phyloP scores from a whole-genome alignment of 1,140 invertebrate species.

The Octopus sinensis region DNA sequence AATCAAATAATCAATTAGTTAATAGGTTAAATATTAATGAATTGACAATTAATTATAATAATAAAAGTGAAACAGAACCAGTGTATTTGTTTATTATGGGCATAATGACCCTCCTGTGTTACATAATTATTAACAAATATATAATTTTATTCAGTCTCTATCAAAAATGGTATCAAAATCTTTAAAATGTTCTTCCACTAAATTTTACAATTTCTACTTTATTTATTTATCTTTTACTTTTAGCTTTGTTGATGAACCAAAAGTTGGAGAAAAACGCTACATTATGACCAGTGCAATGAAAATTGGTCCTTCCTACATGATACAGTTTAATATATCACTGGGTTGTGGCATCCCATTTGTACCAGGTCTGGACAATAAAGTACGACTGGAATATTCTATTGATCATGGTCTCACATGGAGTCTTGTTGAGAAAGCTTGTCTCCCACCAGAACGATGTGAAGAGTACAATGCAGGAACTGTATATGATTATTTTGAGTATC shows the following conservation, averaged over 20 bases:
- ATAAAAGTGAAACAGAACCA: too few relatives aligned
- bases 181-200: too few relatives aligned
- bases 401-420: conserved; percentile 59
- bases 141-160: too few relatives aligned
- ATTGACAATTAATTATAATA: too few relatives aligned
- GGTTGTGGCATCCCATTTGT: conserved; percentile 51
- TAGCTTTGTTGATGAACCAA: conserved; percentile 43
- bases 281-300: conserved; percentile 55
- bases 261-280: conserved; percentile 39
- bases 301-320: conserved; percentile 57
- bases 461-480: conserved; percentile 54
- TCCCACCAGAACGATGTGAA: conserved; percentile 53
- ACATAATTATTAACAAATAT: too few relatives aligned
- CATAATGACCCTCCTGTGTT: too few relatives aligned
- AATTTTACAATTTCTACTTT: too few relatives aligned
- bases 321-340: conserved; percentile 60
- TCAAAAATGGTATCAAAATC: too few relatives aligned
- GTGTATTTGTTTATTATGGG: too few relatives aligned
- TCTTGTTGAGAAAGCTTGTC: conserved; percentile 50
- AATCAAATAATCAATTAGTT: too few relatives aligned
- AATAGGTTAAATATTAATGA: too few relatives aligned
- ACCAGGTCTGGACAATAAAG: conserved; percentile 41
- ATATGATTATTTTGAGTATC: conserved; percentile 55
- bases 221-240: conserved; percentile 10
- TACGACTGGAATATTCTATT: conserved; percentile 58